Evolutionary conservation across 2,113 vertebrate species (phyloP), one percentile per base, ranked within the genome.

Genomic region (Sphaerodactylus townsendi): DNA sequence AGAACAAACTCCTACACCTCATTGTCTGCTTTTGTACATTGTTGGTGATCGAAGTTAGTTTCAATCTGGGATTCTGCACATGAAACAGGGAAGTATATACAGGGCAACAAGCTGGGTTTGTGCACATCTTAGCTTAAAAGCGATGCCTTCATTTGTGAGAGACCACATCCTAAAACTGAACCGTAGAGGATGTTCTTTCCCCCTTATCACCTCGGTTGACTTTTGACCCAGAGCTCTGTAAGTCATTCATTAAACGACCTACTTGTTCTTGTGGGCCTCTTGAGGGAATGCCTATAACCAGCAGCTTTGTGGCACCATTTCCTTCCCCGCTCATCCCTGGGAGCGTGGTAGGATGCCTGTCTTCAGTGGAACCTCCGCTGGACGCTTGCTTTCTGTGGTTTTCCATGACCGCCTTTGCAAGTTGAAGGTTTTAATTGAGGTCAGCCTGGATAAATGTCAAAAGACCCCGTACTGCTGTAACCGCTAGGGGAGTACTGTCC

Each of bases 131-230:
- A 62, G 59, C 59, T 62, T 62, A 28, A 28, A 28, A 62, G 25
- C 10, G 59, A 25, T 62, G 25, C 59, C 9, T 25, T 17, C 35
- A 14, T 30, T 5, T 37, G 19, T 21, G 15, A 62, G 64, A 33
- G 28, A 9, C 75, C 53, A 35, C 33, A 59, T 30, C 53, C 35
- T 17, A 28, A 83, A 88, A 14, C 59, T 19, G 78, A 84, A 23
- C 35, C 39, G 11, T 1, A 0, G 28, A 50, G 5, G 3, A 1
- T 28, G 7, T 70, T 69, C 79, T 11, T 15, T 10, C 21, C 15
- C 82, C 89, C 9, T 28, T 46, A 37, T 3, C 44, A 87, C 79
- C 19, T 78, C 35, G 2, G 10, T 76, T 76, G 44, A 35, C 10
- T 21, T 73, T 5, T 7, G 15, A 39, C 3, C 3, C 35, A 39